Conservation (phyloP, 1,140 invertebrate species). For the Penaeus indicus region DNA sequence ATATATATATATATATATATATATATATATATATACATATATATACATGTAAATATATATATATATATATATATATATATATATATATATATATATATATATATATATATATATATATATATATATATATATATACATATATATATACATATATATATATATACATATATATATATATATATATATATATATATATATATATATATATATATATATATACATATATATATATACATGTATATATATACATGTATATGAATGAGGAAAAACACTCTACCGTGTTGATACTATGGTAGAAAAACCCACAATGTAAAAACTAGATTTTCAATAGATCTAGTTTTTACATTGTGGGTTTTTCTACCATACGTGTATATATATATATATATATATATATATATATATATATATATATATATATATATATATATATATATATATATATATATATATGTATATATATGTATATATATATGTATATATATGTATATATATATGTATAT, state of each 20-base stretch:
- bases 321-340: no score
- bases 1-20: no score
- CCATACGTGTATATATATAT: not conserved
- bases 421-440: not conserved
- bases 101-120: not conserved
- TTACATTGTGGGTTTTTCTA: no score
- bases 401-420: not conserved
- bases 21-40: not conserved
- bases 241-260: not conserved
- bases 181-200: slow-evolving; percentile 30
- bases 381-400: not conserved
- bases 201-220: not conserved
- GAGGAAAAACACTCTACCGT: no score
- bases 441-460: not conserved
- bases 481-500: no score
- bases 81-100: not conserved
- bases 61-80: no score
- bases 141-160: slow-evolving; percentile 28
- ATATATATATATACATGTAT: not conserved
- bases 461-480: no score
- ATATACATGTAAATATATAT: not conserved
- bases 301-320: no score
- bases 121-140: not conserved
- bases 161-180: slow-evolving; percentile 28
- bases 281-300: no score